Conservation (phyloP, 2,113 vertebrate species). For the Sterna hirundo region DNA sequence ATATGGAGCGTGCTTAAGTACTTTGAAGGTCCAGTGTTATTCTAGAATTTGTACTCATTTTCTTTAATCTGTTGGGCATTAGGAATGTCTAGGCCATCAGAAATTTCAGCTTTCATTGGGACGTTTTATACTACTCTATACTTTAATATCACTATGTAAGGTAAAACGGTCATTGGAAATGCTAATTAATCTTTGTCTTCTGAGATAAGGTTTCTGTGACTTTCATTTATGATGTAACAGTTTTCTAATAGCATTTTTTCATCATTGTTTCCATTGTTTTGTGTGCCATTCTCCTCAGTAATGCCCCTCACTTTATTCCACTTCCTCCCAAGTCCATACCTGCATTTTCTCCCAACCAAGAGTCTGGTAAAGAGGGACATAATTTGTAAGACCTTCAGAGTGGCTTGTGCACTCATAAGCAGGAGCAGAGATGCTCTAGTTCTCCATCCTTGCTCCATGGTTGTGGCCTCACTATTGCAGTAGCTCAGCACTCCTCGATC, state of each 20-base stretch:
- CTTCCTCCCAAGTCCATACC: not conserved
- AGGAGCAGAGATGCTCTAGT: not conserved
- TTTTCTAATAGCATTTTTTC: not conserved
- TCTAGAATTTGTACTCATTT: not conserved
- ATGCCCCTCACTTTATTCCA: not conserved
- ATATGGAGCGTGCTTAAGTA: not conserved
- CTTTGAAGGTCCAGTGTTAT: not conserved
- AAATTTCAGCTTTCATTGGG: not conserved
- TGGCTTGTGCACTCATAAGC: not conserved
- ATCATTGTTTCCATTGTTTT: not conserved
- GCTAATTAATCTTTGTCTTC: not conserved
- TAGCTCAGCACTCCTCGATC: not conserved
- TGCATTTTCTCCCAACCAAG: not conserved
- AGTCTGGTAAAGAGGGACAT: not conserved
- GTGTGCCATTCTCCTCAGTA: not conserved
- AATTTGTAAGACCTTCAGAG: not conserved
- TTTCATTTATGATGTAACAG: not conserved
- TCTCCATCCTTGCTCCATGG: not conserved
- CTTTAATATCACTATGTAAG: not conserved
- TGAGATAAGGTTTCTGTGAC: not conserved
- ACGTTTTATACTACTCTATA: not conserved
- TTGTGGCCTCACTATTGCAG: not conserved
- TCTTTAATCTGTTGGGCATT: not conserved
- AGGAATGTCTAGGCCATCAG: not conserved
- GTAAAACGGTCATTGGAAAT: not conserved